Evolutionary conservation across 2,797 vertebrate species (phyloP), one percentile per base, ranked within the genome.

Genomic region (Ispidina picta): DNA sequence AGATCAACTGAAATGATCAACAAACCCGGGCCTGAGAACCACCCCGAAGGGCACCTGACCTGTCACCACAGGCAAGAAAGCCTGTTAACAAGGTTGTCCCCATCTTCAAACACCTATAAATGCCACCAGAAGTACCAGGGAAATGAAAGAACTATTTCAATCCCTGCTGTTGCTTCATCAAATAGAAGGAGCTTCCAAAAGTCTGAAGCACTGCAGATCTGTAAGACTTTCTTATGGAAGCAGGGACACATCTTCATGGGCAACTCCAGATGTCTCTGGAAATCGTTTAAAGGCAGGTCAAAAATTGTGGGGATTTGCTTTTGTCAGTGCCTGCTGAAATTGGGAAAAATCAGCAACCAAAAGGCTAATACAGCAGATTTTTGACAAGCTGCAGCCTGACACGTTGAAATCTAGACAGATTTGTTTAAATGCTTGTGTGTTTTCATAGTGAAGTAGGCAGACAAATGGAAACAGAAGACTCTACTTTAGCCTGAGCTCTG

Each of bases 191-290:
- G 60, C 16, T 70, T 60, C 49, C 29, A 49, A 31, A 64, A 44
- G 15, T 15, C 44, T 75, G 29, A 75, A 78, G 44, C 4, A 2
- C 70, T 79, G 73, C 49, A 56, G 66, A 64, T 37, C 35, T 66
- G 39, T 33, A 66, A 72, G 59, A 43, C 20, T 72, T 77, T 18
- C 14, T 65, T 51, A 69, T 2, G 12, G 35, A 33, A 78, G 44
- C 8, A 2, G 25, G 19, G 52, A 41, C 1, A 3, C 0, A 1
- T 41, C 60, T 55, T 41, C 1, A 0, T 14, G 39, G 66, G n/a
- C 22, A 70, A 73, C n/a, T 82, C 44, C 78, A 78, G 60, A 15
- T 70, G 37, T 31, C 58, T 82, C 7, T 88, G 41, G 77, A 33
- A 72, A 90, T 54, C 6, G 49, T 18, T 68, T 54, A 44, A 79